Base-by-base conservation (phyloP, 2,113 vertebrate species). In the Ia io region DNA sequence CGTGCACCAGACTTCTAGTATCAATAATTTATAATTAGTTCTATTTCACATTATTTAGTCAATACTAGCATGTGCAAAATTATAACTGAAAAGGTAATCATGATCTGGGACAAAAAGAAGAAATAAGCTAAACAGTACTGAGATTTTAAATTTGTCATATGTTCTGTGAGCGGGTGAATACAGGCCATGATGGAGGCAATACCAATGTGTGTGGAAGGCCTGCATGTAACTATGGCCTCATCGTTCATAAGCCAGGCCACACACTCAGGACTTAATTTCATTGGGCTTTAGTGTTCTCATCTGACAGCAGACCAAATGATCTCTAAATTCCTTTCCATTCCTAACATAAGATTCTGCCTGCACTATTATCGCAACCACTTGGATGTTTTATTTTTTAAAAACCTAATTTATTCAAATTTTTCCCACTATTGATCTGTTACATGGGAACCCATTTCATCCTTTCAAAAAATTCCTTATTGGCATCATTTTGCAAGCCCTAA, bases 71-170 rank as follows among this genome's bases (percentile, higher is more conserved):
- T 47, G 35, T 47, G 23, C 6, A 69, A 40, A 93, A 80, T 56
- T 88, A 37, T 89, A 74, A 79, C n/a, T 93, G n/a, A 90, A 95
- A 95, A 95, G 30, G 23, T 49, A 91, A 65, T 83, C n/a, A 80
- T 84, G 76, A 91, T 70, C 25, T 88, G 37, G 83, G 69, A 85
- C 56, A 71, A 51, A 9, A 51, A 79, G 63, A 70, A 89, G 69
- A 88, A 96, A 92, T 73, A 90, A 73, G 47, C 35, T 53, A 37
- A 93, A 83, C 28, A 83, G 53, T 11, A 91, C 32, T 69, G 23
- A 63, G 42, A 16, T 47, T 88, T 95, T n/a, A 88, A 84, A 82
- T 85, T 16, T 84, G 59, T 59, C 93, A 90, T 73, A 32, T 73
- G 20, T 13, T 82, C 6, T 6, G 32, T 44, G 73, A 82, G 82